Base-by-base conservation (phyloP, 30 jellyfish, hydroid and myxozoan species). In the Cassiopea xamachana region DNA sequence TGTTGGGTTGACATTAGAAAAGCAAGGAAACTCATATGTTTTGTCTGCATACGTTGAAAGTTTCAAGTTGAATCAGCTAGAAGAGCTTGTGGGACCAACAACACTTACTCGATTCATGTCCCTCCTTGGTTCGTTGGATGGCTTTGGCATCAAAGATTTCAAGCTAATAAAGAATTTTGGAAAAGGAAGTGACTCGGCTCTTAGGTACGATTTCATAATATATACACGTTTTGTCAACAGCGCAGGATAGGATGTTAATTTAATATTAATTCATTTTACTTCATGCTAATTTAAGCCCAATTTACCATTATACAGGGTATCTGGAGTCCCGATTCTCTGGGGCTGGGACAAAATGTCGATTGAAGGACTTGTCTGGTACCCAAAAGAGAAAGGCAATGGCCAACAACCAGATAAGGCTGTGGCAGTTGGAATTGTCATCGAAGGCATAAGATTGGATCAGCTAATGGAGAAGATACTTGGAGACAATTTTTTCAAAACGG, bases 141-240 rank as follows among this genome's bases (percentile, higher is more conserved):
- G 86, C 72, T 90, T 90, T 48, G 97, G 97, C 1, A 90, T 90
- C 50, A 83, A 90, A 58, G 97, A 90, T 64, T 90, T 90, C 85
- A 83, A 82, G 68, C 83, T 90, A 2, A 83, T 75, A 46, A 84
- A 83, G 45, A 74, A 83, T 58, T 82, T 90, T 83, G 97, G 93
- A 2, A 67, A 79, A 51, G 92, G 85, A 16, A 73, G 75, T 50
- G 95, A 88, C 18, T 75, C 73, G 67, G 71, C 90, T 0, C 75
- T 88, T 39, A 88, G 95, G 95, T 88, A n/a, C 15, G 17, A 48
- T 39, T 12, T 18, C 46, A 55, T 55, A 55, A 55, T 55, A 55
- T 3, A 55, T 55, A 27, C 39, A 27, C 39, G 39, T 27, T 27
- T 27, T 27, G 39, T 27, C 39, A 27, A 0, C 39, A 27, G 39